Percentiles rank a stretch among this genome's conserved stretches.
Conservation (phyloP, 2,113 vertebrate genomes). For the Telmatochromis sp. region DNA sequence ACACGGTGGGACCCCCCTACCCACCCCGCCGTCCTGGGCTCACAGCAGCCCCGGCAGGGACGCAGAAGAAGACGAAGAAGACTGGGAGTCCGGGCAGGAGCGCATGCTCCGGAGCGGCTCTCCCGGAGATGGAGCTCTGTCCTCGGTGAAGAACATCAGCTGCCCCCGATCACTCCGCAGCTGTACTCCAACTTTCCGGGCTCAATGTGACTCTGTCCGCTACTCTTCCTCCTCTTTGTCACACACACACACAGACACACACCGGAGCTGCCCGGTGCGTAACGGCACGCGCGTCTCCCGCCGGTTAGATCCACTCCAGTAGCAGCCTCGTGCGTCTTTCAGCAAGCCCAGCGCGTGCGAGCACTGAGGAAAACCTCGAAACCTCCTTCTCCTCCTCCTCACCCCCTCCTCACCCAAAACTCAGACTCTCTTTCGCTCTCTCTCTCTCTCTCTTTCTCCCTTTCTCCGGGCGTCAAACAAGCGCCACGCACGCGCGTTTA, state of each 20-base stretch:
- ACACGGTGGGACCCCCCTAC: neutral
- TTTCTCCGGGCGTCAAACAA: neutral
- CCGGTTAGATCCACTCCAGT: neutral
- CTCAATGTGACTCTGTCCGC: neutral
- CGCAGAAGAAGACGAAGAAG: neutral
- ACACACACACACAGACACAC: neutral
- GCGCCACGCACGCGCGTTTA: neutral
- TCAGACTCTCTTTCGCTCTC: neutral
- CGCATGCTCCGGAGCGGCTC: neutral
- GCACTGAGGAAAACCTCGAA: neutral
- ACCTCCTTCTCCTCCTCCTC: neutral
- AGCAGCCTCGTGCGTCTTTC: constrained; percentile 10
- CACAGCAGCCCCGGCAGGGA: neutral
- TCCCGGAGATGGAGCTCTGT: neutral
- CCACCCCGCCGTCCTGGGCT: neutral
- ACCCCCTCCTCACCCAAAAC: neutral
- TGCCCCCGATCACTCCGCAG: neutral
- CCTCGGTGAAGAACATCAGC: neutral
- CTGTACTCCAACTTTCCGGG: constrained; percentile 36
- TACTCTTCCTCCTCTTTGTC: neutral
- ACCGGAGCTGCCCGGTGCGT: neutral
- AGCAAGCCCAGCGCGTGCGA: neutral
- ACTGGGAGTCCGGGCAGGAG: neutral
- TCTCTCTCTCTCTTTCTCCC: neutral
- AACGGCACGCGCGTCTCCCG: constrained; percentile 1